A percentile compares a stretch with the other conserved stretches of the same genome.
These are phyloP conservation scores for Teleogryllus occipitalis DNA, from an alignment of 1,140 invertebrate genomes.

Conservation along the genomic window DNA sequence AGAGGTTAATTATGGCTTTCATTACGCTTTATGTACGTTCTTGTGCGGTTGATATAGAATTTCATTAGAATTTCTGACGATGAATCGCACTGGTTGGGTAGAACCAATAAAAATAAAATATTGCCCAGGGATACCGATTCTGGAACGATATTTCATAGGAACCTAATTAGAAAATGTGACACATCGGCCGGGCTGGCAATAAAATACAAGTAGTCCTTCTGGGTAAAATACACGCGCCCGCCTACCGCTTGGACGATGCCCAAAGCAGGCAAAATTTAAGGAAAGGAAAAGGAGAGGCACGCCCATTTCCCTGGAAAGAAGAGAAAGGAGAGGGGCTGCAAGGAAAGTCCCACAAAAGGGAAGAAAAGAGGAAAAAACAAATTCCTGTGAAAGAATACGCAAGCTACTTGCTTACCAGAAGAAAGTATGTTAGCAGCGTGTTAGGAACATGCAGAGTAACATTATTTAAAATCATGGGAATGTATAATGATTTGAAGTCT, in stretches of 20 bases:
- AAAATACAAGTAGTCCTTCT: neutral
- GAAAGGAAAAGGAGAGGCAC: neutral
- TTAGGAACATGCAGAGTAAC: too few species aligned
- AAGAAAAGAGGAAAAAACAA: too few species aligned
- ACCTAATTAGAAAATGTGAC: conserved; percentile 1
- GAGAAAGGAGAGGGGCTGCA: neutral
- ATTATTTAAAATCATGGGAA: too few species aligned
- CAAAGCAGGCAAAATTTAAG: neutral
- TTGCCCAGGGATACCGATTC: neutral
- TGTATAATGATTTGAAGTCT: too few species aligned
- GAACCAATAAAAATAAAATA: neutral
- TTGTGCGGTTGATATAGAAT: conserved; percentile 1
- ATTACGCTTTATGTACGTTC: neutral
- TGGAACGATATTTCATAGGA: neutral
- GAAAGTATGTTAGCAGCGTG: too few species aligned
- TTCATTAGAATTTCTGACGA: neutral
- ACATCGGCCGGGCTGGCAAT: neutral
- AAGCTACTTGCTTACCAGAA: too few species aligned
- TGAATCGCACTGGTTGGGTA: neutral
- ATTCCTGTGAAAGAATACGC: too few species aligned
- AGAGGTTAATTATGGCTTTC: neutral
- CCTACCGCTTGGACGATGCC: neutral
- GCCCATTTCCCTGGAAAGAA: neutral
- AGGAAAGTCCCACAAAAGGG: neutral
- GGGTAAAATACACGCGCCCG: too few species aligned